Conservation (phyloP, 2,113 vertebrate species). For the Orcinus orca region DNA sequence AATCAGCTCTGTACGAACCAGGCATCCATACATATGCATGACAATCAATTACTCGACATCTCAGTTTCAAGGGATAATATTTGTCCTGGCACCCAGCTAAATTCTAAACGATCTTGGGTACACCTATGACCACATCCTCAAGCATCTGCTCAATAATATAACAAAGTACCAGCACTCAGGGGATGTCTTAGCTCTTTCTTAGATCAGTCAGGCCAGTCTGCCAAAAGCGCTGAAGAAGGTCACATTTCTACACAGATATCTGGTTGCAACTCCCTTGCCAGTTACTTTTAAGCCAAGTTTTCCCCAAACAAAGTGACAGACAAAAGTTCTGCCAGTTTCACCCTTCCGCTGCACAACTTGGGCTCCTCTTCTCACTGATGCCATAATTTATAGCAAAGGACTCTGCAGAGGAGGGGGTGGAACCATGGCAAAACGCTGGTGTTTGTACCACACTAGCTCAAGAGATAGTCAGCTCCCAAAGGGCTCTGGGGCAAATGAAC, state of each 20-base stretch:
- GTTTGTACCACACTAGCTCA: not conserved
- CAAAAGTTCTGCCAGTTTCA: not conserved
- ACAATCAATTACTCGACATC: not conserved
- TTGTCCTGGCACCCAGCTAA: not conserved
- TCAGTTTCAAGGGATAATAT: not conserved
- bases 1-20: not conserved
- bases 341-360: not conserved
- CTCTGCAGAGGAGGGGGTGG: not conserved
- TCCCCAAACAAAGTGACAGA: not conserved
- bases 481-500: rapidly evolving
- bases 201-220: not conserved
- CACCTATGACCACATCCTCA: not conserved
- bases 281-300: not conserved
- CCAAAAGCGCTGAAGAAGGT: not conserved
- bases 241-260: not conserved
- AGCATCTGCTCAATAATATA: too few relatives aligned
- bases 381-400: not conserved
- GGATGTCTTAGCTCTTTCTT: not conserved
- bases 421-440: not conserved
- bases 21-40: not conserved
- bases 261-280: not conserved
- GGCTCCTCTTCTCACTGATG: not conserved
- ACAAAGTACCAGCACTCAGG: not conserved
- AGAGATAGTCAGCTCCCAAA: not conserved
- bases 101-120: not conserved